Evolutionary conservation across 2,888 invertebrate species (phyloP), one percentile per base, ranked within the genome.

Genomic region (Nysson spinosus): DNA sequence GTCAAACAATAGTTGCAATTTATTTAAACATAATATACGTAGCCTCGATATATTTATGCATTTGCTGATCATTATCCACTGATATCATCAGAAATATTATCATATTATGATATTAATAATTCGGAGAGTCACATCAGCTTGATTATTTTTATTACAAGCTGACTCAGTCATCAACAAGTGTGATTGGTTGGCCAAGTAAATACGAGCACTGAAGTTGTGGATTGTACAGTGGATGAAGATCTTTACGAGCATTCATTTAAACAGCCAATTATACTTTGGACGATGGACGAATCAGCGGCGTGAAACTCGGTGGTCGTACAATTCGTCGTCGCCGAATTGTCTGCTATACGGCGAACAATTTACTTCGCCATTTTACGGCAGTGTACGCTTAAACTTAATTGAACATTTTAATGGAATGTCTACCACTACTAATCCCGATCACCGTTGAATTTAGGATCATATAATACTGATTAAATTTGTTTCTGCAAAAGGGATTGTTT

Each of bases 251-350:
- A 39, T 50, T 35, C 58, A 34, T 44, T 44, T 49, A 51, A 56
- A 52, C 40, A 26, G 22, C 42, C 75, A 67, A 75, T 75, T 73
- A 73, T 66, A 73, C 62, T 74, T 62, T 66, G 42, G 50, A 49
- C 32, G 32, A 40, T 57, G 58, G 61, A 58, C 39, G 65, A 58
- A 72, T 62, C 62, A 66, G 56, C 51, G 52, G 24, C 65, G 65
- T 69, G 60, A 73, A 58, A 64, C 62, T 62, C n/a, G n/a, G n/a
- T n/a, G n/a, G 62, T 49, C 62, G 52, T n/a, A n/a, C n/a, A n/a
- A n/a, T n/a, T n/a, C n/a, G 5, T 60, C 22, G 19, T 47, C 51
- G 20, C 16, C 52, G 30, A 47, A 72, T 69, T 60, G 60, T 40
- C 58, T 46, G 43, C n/a, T 42, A 51, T 55, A 62, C 47, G 47